A percentile compares a stretch with the other conserved stretches of the same genome.
These are phyloP conservation scores for Xiphorhynchus erythropygius DNA, from an alignment of 2,797 vertebrate genomes.

Conservation along the genomic window DNA sequence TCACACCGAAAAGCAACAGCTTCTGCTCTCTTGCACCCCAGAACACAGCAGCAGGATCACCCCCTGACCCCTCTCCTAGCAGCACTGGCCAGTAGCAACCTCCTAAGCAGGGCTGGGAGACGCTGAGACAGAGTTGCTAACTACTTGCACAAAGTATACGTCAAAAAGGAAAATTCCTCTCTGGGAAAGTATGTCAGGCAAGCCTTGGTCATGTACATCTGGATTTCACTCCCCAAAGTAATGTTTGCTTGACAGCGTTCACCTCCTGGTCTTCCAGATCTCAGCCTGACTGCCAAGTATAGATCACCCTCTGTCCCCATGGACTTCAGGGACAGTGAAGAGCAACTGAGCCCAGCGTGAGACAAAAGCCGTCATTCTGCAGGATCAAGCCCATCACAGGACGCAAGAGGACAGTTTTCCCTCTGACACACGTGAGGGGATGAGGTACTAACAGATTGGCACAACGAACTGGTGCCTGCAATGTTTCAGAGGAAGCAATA, in stretches of 20 bases:
- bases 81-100: neutral
- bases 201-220: neutral
- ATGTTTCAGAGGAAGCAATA: neutral
- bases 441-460: neutral
- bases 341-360: neutral
- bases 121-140: neutral
- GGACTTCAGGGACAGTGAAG: neutral
- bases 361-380: neutral
- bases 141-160: neutral
- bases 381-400: neutral
- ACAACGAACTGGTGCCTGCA: neutral
- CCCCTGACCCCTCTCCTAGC: neutral
- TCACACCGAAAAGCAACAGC: neutral
- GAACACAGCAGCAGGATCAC: neutral
- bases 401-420: neutral
- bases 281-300: neutral
- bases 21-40: neutral
- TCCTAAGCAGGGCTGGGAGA: neutral
- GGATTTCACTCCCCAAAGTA: neutral
- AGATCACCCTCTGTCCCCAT: neutral
- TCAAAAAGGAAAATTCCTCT: neutral
- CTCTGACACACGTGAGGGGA: neutral
- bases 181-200: neutral
- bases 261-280: neutral
- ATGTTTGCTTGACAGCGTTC: neutral